These are phyloP conservation scores for Corticium candelabrum DNA, from an alignment of 37 sponge, comb jelly and placozoan genomes.

Conservation along the genomic window DNA sequence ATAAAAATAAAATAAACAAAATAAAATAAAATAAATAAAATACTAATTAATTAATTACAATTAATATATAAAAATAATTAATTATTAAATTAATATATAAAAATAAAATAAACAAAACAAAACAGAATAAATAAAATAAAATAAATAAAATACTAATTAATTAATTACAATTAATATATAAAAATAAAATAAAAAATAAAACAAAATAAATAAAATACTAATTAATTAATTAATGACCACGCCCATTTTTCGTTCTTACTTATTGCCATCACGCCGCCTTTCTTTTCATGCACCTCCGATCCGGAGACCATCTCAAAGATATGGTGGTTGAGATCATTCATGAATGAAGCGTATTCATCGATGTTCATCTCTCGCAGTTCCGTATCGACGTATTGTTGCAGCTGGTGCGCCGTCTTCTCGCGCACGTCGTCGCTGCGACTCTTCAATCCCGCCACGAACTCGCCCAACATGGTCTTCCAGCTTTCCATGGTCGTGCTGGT, in stretches of 20 bases:
- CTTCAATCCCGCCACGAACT: constrained; percentile 40
- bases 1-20: too few species aligned
- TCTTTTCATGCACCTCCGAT: constrained; percentile 83
- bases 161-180: background rate
- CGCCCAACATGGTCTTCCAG: background rate
- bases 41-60: background rate
- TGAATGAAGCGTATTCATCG: constrained; percentile 36
- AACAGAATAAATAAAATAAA: too few species aligned
- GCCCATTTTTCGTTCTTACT: constrained; percentile 39
- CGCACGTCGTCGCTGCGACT: constrained; percentile 51
- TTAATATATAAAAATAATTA: too few species aligned
- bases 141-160: background rate
- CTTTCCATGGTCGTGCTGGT: too few species aligned
- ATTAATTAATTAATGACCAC: background rate
- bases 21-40: background rate
- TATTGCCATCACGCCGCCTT: constrained; percentile 86
- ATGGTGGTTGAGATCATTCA: constrained; percentile 66
- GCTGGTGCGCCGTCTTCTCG: constrained; percentile 46
- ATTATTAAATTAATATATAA: too few species aligned
- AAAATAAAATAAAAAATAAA: background rate
- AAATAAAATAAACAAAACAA: too few species aligned
- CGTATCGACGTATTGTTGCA: constrained; percentile 59
- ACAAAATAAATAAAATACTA: background rate
- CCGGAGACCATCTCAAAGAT: constrained; percentile 66
- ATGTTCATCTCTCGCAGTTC: constrained; percentile 66